Base-by-base conservation (phyloP, 2,888 invertebrate species). In the Lepidochitona cinerea region DNA sequence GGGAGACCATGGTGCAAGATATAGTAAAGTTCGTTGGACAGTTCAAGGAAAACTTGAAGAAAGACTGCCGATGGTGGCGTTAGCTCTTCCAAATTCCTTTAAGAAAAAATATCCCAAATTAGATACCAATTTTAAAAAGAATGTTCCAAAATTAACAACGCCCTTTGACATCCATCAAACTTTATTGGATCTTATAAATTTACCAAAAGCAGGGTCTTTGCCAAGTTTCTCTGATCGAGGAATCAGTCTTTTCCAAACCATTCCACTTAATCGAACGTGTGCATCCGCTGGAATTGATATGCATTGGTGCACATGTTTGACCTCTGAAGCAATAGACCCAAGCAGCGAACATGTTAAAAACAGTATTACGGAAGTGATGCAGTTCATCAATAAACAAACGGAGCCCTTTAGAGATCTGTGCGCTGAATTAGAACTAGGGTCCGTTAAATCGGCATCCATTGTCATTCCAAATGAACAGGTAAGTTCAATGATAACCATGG, bases 241-340 rank as follows among this genome's bases (percentile, higher is more conserved):
- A 18, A 81, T 87, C n/a, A 89, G 88, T 75, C 75, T 89, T 23
- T 76, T 88, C 5, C 79, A 80, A 12, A 74, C 79, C 29, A 82
- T 89, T 68, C 87, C 87, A 3, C 59, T 72, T 2, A 83, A 85
- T 59, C 74, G 89, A 35, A 88, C 88, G 0, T 89, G 89, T 75
- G 29, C 54, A 6, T 77, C 79, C 32, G 88, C 86, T 14, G 80
- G 81, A 14, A 84, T 86, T 36, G 80, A 82, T 14, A 78, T 82
- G 65, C 89, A 89, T 71, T 89, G 89, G 89, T 89, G 89, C 73
- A 82, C 86, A 1, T 89, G 89, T 78, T 71, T 89, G 68, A 77
- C 77, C 23, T 81, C 81, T 73, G 71, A 79, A 12, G 75, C 81
- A 26, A 71, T 85, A 4, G 75, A 79, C 32, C 64, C 76, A 1